Conservation (phyloP, 2,888 invertebrate genomes). For the Drosophila flavopinicola region DNA sequence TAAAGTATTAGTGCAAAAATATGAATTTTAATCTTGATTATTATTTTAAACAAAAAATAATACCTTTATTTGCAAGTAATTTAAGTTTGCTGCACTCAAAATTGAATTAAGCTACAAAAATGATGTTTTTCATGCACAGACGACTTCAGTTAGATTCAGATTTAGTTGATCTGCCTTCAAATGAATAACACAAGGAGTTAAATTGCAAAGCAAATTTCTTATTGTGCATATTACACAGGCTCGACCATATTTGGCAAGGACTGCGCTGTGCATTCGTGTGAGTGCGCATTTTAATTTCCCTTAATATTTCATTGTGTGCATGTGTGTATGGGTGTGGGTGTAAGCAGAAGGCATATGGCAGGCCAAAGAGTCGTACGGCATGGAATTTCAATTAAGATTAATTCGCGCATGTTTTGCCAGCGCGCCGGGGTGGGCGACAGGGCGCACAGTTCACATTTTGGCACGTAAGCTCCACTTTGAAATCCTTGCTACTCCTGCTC, state of each 20-base stretch:
- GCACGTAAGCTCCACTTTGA: constrained; percentile 30
- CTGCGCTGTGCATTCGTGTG: constrained; percentile 48
- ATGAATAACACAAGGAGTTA: too few species aligned
- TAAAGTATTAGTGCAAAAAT: too few species aligned
- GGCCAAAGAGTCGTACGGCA: constrained; percentile 51
- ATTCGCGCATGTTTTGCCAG: constrained; percentile 71
- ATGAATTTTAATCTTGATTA: too few species aligned
- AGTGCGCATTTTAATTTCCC: constrained; percentile 67
- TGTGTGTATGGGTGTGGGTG: constrained; percentile 20
- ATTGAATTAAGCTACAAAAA: too few species aligned
- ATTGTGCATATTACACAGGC: constrained; percentile 3
- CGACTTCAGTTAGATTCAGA: too few species aligned
- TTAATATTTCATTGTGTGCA: constrained; percentile 63
- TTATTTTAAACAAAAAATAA: too few species aligned
- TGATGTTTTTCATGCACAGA: too few species aligned
- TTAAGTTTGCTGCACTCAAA: too few species aligned
- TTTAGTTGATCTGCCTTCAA: too few species aligned
- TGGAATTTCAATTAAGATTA: constrained; percentile 80
- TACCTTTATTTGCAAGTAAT: too few species aligned
- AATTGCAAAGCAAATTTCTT: background rate
- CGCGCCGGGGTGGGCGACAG: constrained; percentile 2
- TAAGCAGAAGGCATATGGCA: constrained; percentile 51
- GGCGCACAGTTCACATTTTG: constrained; percentile 45
- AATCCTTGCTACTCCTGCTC: too few species aligned
- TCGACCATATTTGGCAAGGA: constrained; percentile 37